phyloP scores from a whole-genome alignment of 1,140 invertebrate species.

The Mylabris phalerata region DNA sequence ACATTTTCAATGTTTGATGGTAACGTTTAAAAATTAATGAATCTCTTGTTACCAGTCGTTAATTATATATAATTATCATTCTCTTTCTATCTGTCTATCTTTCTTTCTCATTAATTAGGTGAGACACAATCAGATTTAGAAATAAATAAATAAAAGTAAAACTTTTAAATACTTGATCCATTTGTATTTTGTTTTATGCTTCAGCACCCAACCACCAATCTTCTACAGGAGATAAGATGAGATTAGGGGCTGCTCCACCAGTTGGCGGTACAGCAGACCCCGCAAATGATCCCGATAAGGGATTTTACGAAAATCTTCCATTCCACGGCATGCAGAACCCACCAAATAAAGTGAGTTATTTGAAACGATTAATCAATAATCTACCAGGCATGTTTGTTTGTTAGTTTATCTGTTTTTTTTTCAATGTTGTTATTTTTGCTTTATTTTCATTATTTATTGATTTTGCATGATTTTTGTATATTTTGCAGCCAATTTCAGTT shows the following conservation, averaged over 20 bases:
- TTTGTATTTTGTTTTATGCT: slow-evolving; percentile 30
- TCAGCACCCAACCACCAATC: slow-evolving; percentile 45
- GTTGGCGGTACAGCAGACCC: slow-evolving; percentile 43
- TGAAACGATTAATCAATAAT: not conserved
- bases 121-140: too few species aligned
- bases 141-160: not conserved
- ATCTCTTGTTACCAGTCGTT: too few species aligned
- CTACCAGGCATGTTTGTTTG: not conserved
- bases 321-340: slow-evolving; percentile 87
- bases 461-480: slow-evolving; percentile 32
- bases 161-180: not conserved
- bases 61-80: too few species aligned
- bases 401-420: slow-evolving; percentile 3
- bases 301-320: slow-evolving; percentile 88
- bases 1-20: too few species aligned
- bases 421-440: slow-evolving; percentile 21
- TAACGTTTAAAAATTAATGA: too few species aligned
- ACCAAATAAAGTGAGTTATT: slow-evolving; percentile 73
- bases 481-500: slow-evolving; percentile 41
- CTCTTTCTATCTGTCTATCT: too few species aligned
- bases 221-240: slow-evolving; percentile 46
- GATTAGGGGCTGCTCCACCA: slow-evolving; percentile 38
- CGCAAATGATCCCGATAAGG: slow-evolving; percentile 49
- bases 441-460: not conserved
- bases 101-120: too few species aligned